These are phyloP conservation scores for Tychaedon coryphoeus DNA, from an alignment of 2,113 vertebrate species.

Conservation along the genomic window DNA sequence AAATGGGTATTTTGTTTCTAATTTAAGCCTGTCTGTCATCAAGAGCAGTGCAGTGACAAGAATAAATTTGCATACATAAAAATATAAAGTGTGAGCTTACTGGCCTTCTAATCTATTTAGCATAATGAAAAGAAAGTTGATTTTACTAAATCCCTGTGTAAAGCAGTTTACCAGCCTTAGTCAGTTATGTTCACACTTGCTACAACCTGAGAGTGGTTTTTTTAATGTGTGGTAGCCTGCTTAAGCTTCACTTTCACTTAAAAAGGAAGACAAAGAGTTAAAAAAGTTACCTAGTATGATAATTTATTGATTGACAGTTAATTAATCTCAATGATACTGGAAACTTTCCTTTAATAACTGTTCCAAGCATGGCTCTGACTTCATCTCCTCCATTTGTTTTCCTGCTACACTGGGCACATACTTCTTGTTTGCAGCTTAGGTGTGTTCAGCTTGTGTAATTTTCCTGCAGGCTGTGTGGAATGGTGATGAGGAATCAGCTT, in stretches of 20 bases:
- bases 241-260: neutral
- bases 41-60: neutral
- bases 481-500: neutral
- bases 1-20: neutral
- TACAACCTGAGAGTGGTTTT: neutral
- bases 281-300: neutral
- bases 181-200: neutral
- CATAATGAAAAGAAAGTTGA: slow-evolving; percentile 11
- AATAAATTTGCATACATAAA: slow-evolving; percentile 18
- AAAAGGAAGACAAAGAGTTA: neutral
- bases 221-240: neutral
- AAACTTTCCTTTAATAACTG: neutral
- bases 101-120: slow-evolving; percentile 15
- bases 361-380: neutral
- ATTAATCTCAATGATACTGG: neutral
- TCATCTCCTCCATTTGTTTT: neutral
- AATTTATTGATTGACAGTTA: neutral
- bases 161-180: neutral
- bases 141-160: neutral
- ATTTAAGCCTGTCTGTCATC: neutral
- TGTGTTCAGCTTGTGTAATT: neutral
- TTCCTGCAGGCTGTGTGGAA: neutral
- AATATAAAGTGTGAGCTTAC: neutral
- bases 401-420: neutral
- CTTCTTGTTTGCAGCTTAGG: neutral